Base-by-base conservation (phyloP, 2,113 vertebrate genomes). In the Lamprologus lemairii region DNA sequence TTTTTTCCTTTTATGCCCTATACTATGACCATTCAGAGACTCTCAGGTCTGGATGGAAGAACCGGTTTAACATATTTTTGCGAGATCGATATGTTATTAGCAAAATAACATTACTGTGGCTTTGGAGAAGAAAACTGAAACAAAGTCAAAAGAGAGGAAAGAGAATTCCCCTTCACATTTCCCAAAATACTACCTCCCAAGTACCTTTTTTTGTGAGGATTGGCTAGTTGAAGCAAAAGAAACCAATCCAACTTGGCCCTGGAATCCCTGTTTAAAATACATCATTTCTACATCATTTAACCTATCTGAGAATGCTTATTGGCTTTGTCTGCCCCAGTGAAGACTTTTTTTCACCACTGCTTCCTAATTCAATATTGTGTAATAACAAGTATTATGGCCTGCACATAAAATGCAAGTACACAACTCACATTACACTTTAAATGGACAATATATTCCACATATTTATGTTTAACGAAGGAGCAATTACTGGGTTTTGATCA, bases 181-280 rank as follows among this genome's bases (percentile, higher is more conserved):
- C 91, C 89, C 88, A 81, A 91, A 85, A 90, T 68, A 57, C 89
- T 75, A 78, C 85, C 89, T 88, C 81, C 79, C 88, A 82, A 53
- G 82, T 79, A 89, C 91, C 75, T 92, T 91, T 91, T 86, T 31
- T 84, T 78, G n/a, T 42, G 8, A 92, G 79, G 49, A 90, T 80
- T 93, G 83, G 78, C 88, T 88, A 84, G 86, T 88, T 91, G 91
- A 93, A 95, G 95, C 42, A 88, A 78, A 83, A 95, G 90, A 95
- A 95, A 93, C 84, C 90, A 94, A 83, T 88, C 88, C 89, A 94
- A 92, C 93, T 91, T 93, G 88, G 93, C 87, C 31, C 65, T 80
- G 55, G 63, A 65, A 89, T 92, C 55, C 81, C 5, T 91, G 83
- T 94, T 95, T 92, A 79, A 91, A 94, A 92, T 78, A 88, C 80